Conservation (phyloP, 2,113 vertebrate genomes). For the Tiliqua scincoides region DNA sequence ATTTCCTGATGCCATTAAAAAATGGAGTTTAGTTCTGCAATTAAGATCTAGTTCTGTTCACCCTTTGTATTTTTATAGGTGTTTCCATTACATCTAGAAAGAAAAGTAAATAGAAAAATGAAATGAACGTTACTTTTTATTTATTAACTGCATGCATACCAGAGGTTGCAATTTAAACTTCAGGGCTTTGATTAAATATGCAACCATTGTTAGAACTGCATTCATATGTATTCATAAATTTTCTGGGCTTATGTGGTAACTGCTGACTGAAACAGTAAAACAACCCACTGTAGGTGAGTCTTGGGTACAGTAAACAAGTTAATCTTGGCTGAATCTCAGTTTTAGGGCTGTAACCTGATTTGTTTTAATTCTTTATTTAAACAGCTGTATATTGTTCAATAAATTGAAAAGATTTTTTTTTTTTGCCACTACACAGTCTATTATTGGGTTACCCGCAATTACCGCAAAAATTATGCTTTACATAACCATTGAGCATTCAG, state of each 20-base stretch:
- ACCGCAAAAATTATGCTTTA: constrained; percentile 11
- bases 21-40: neutral
- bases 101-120: constrained; percentile 29
- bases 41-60: neutral
- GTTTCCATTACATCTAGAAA: constrained; percentile 29
- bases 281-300: constrained; percentile 40
- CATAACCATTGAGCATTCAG: neutral
- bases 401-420: constrained; percentile 32
- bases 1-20: neutral
- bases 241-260: constrained; percentile 48
- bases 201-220: constrained; percentile 29
- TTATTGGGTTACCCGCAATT: neutral
- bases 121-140: constrained; percentile 23
- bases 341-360: constrained; percentile 36
- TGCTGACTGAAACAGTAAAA: constrained; percentile 44
- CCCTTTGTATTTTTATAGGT: constrained; percentile 33
- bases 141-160: constrained; percentile 33
- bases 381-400: constrained; percentile 43
- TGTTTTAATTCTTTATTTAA: constrained; percentile 54
- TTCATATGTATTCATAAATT: constrained; percentile 40
- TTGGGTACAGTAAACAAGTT: constrained; percentile 55
- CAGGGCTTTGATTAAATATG: constrained; percentile 44
- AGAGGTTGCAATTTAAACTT: constrained; percentile 46
- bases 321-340: constrained; percentile 52
- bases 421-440: constrained; percentile 20